phyloP scores from a whole-genome alignment of 35 echinoderm and acorn worm species.

The Strongylocentrotus purpuratus region DNA sequence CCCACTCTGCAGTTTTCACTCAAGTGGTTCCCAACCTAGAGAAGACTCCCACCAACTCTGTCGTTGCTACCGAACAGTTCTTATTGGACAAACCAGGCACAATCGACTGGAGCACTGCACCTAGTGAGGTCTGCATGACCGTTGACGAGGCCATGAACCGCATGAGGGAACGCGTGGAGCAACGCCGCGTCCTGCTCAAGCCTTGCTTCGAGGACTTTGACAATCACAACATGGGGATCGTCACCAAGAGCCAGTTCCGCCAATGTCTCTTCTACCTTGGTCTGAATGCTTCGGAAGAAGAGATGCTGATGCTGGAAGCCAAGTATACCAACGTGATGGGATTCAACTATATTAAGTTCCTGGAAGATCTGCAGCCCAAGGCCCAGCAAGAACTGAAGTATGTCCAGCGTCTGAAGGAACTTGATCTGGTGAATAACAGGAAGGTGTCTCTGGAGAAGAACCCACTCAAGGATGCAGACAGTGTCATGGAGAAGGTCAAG shows the following conservation, averaged over 20 bases:
- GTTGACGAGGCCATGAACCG: slow-evolving; percentile 69
- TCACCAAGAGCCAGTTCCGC: slow-evolving; percentile 91
- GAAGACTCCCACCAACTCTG: slow-evolving; percentile 87
- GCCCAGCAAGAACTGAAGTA: slow-evolving; percentile 85
- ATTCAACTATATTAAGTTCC: slow-evolving; percentile 87
- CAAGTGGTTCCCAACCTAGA: slow-evolving; percentile 89
- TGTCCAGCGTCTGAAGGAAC: slow-evolving; percentile 72
- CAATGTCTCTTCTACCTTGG: slow-evolving; percentile 92
- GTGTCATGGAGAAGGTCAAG: slow-evolving; percentile 91
- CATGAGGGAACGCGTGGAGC: slow-evolving; percentile 74
- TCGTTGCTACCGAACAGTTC: slow-evolving; percentile 69
- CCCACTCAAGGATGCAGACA: slow-evolving; percentile 69
- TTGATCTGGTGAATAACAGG: slow-evolving; percentile 74
- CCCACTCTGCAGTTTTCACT: slow-evolving; percentile 78
- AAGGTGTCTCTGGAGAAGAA: slow-evolving; percentile 79
- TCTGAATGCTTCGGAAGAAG: slow-evolving; percentile 74
- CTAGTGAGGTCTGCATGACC: not conserved
- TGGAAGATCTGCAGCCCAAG: slow-evolving; percentile 82
- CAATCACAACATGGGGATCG: slow-evolving; percentile 90
- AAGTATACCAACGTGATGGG: slow-evolving; percentile 93
- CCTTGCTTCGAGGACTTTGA: slow-evolving; percentile 97
- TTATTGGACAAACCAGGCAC: slow-evolving; percentile 92
- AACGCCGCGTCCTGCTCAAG: slow-evolving; percentile 84
- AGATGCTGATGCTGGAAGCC: slow-evolving; percentile 78
- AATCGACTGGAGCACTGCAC: slow-evolving; percentile 65